Percentiles rank a stretch among this genome's conserved stretches.
Conservation (phyloP, 2,797 vertebrate genomes). For the Limosa lapponica region DNA sequence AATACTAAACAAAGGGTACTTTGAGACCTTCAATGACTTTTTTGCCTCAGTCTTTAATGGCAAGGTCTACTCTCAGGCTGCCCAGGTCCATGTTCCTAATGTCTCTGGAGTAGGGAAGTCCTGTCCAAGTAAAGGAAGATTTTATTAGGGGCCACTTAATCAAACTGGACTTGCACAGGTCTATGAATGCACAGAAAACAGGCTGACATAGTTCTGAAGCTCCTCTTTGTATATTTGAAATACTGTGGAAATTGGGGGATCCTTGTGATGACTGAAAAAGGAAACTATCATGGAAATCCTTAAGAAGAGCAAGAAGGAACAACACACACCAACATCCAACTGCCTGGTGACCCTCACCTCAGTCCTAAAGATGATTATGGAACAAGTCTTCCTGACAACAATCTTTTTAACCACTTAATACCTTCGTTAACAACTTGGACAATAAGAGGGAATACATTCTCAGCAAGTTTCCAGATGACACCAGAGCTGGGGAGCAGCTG, state of each 20-base stretch:
- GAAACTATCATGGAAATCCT: background rate
- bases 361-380: background rate
- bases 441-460: background rate
- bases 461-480: background rate
- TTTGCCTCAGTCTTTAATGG: background rate
- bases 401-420: background rate
- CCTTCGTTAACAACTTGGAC: background rate
- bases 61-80: background rate
- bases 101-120: background rate
- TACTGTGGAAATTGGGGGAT: background rate
- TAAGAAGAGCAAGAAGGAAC: background rate
- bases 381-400: background rate
- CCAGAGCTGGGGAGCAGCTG: background rate
- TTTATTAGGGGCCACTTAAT: background rate
- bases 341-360: background rate
- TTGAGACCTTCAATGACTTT: background rate
- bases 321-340: background rate
- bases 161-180: background rate
- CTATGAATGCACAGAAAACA: background rate
- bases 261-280: background rate
- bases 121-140: background rate
- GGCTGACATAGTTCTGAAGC: background rate
- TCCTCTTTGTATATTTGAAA: background rate
- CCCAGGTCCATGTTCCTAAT: background rate
- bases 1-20: background rate